These are phyloP conservation scores for Zygogramma bicolorata DNA, from an alignment of 2,888 invertebrate genomes.

Conservation along the genomic window DNA sequence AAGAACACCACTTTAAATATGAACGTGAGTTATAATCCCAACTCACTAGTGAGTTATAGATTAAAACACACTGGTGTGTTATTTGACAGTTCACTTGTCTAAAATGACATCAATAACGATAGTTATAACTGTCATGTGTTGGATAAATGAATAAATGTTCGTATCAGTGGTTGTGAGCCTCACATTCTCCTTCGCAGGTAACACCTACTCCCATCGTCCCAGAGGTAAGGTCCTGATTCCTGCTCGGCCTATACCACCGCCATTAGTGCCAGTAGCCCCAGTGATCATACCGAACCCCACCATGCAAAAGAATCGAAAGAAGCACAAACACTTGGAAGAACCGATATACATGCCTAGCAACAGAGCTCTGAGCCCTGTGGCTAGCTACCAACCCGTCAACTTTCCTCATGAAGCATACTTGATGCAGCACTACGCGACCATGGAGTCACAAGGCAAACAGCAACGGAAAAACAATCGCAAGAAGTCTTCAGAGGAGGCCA, in stretches of 20 bases:
- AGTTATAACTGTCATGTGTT: too few species aligned
- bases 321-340: conserved; percentile 70
- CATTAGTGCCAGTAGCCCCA: conserved; percentile 60
- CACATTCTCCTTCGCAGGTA: conserved; percentile 43
- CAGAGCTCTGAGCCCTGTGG: conserved; percentile 71
- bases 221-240: conserved; percentile 71
- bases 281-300: conserved; percentile 67
- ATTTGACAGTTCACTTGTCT: too few species aligned
- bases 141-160: neutral
- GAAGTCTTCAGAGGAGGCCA: conserved; percentile 72
- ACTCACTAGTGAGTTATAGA: too few species aligned
- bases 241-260: conserved; percentile 68
- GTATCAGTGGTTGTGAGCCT: neutral
- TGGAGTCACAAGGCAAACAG: conserved; percentile 64
- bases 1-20: too few species aligned
- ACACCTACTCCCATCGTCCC: conserved; percentile 66
- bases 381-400: conserved; percentile 71
- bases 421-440: conserved; percentile 71
- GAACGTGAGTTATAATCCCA: too few species aligned
- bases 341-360: conserved; percentile 72
- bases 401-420: conserved; percentile 72
- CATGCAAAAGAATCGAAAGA: conserved; percentile 71
- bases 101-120: too few species aligned
- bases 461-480: conserved; percentile 55
- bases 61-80: too few species aligned